Evolutionary conservation across 1,140 invertebrate genomes (phyloP), one percentile per base, ranked within the genome.

Genomic region (Meloidogyne exigua): DNA sequence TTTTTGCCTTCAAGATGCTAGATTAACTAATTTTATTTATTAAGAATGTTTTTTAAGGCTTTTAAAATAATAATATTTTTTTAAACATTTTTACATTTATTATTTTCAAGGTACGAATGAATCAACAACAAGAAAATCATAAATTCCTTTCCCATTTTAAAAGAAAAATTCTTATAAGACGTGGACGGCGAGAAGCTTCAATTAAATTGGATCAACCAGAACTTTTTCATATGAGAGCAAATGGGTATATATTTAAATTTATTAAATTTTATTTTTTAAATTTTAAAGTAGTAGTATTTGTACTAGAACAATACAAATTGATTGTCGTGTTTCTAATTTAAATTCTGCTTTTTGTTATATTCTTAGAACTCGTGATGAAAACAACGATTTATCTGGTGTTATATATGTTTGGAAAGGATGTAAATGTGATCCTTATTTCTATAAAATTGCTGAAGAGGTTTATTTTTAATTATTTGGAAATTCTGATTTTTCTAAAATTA

Each of bases 101-200:
- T 57, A 57, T n/a, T 57, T 57, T 57, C 9, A 9, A 57, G 49
- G 49, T 98, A 0, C 89, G 95, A 67, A 82, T 87, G 77, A 83
- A 82, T 79, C 85, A 91, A 82, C 96, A 99, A 88, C 96, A 99
- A 89, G 97, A 99, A 89, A 98, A 96, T 89, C 91, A 97, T 26
- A 98, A 98, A 89, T 99, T 99, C 87, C 92, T 99, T 90, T 93
- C 96, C 0, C 96, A 99, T 88, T 99, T 99, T 88, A 94, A 96
- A 85, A 90, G 92, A 72, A 93, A 95, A 87, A 97, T 99, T 88
- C 91, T 99, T 18, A 97, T 99, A 67, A 92, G 93, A 81, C 91
- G 92, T 78, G 96, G 95, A 28, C 77, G 80, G 32, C 71, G 75
- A 68, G 79, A 21, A 76, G 76, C 74, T 81, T 76, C 80, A 76